Base-by-base conservation (phyloP, 2,797 vertebrate species). In the Triplophysa yarkandensis region DNA sequence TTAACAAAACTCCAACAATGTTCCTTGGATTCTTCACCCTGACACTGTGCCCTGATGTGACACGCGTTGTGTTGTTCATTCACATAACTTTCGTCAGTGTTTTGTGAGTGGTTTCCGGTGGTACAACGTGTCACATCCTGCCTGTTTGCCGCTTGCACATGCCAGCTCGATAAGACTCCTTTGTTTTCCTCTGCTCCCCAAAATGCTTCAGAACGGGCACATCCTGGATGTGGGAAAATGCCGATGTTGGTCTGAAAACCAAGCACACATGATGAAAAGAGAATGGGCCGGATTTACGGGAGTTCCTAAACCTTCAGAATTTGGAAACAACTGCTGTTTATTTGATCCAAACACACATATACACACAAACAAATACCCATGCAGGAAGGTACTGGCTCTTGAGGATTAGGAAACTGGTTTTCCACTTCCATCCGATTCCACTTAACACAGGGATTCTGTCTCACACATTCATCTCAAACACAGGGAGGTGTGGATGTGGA, bases 161-260 rank as follows among this genome's bases (percentile, higher is more conserved):
- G 71, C 73, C 81, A 79, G 57, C 55, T 57, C 68, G 76, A 82
- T 78, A 82, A 80, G 34, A 76, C 64, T 82, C 69, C 62, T 70
- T 78, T 74, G 64, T 77, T 78, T 73, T 55, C 19, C 70, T 30
- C 43, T n/a, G 7, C 23, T 61, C 55, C 46, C 32, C 21, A 68
- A 72, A 80, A 80, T n/a, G 55, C 55, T 72, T 76, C 16, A 25
- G 23, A 72, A 30, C 17, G 36, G 68, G 73, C 57, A 80, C 77
- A 77, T 80, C 77, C 52, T 77, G 74, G 68, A 77, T 61, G 54
- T 78, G 77, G 76, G 61, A 68, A 80, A 77, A 77, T n/a, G 60
- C 39, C 61, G 41, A 17, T 80, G 68, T 68, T 46, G 68, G 61
- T 68, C 43, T 55, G 78, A 80, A 83, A 77, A 50, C 61, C 9